Percentiles rank a stretch among this genome's conserved stretches.
These are phyloP conservation scores for Nasonia vitripennis DNA, from an alignment of 1,140 invertebrate species.

Conservation along the genomic window DNA sequence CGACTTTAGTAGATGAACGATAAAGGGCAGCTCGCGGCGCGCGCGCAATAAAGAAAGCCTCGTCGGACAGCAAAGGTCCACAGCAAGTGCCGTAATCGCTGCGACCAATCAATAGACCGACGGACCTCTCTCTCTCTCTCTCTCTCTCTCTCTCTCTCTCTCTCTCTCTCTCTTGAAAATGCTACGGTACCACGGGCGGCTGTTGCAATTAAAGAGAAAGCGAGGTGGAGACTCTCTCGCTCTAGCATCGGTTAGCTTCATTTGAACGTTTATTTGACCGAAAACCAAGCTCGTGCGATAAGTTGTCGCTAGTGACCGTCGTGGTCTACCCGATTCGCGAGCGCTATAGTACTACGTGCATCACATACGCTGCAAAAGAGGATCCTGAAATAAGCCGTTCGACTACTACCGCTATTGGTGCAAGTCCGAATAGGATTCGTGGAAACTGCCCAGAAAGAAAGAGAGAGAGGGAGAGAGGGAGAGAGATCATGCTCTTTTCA, in stretches of 20 bases:
- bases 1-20: conserved; percentile 50
- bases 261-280: conserved; percentile 11
- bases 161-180: conserved; percentile 49
- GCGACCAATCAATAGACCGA: conserved; percentile 57
- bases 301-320: background rate
- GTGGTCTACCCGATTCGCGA: background rate
- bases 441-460: too few species aligned
- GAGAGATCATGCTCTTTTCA: background rate
- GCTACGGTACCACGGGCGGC: conserved; percentile 37
- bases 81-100: conserved; percentile 21
- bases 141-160: too few species aligned
- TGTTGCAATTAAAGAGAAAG: conserved; percentile 57
- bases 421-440: too few species aligned
- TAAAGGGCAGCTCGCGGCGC: background rate
- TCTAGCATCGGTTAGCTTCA: too few species aligned
- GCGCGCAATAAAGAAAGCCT: conserved; percentile 25
- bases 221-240: background rate
- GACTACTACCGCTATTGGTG: too few species aligned
- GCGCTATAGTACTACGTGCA: background rate
- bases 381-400: background rate
- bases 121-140: conserved; percentile 44
- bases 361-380: background rate
- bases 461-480: background rate
- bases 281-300: background rate
- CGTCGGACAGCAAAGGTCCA: conserved; percentile 11